Evolutionary conservation across 1,140 invertebrate species (phyloP).

Genomic region (Pseudomyrmex flavicornis): DNA sequence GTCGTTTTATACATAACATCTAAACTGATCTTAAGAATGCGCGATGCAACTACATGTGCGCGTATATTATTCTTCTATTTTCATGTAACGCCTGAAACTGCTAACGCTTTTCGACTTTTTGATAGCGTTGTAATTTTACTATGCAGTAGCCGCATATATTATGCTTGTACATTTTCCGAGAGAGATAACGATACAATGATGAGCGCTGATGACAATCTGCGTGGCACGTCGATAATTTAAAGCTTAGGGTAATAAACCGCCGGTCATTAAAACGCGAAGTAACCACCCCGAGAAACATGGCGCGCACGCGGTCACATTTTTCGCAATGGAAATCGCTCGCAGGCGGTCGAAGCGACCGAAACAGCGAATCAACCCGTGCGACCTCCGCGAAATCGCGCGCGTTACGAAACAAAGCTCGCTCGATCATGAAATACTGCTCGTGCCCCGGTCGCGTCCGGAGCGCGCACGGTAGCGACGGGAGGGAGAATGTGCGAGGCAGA

Average conservation of each 20-base stretch:
- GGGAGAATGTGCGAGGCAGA: background rate
- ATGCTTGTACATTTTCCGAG: background rate
- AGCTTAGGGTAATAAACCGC: slow-evolving; percentile 33
- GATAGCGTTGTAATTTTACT: background rate
- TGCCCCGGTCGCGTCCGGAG: slow-evolving; percentile 58
- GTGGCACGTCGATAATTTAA: slow-evolving; percentile 13
- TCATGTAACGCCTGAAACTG: background rate
- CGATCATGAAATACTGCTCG: slow-evolving; percentile 79
- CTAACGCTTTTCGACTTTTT: background rate
- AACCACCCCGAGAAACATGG: slow-evolving; percentile 34
- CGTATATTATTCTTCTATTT: background rate
- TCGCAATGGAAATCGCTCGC: slow-evolving; percentile 52
- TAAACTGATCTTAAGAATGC: too few species aligned
- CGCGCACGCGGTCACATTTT: slow-evolving; percentile 40
- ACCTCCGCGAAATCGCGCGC: slow-evolving; percentile 60
- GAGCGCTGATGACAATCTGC: background rate
- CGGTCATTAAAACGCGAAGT: slow-evolving; percentile 47
- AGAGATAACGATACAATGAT: background rate
- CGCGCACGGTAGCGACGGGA: slow-evolving; percentile 33
- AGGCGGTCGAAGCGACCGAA: slow-evolving; percentile 36
- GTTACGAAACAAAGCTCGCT: slow-evolving; percentile 77
- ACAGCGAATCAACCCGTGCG: slow-evolving; percentile 60
- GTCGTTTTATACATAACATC: background rate
- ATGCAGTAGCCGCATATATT: background rate
- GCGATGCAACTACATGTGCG: too few species aligned